Evolutionary conservation across 2,888 invertebrate species (phyloP), one percentile per base, ranked within the genome.

Genomic region (Cephus sareptanus): DNA sequence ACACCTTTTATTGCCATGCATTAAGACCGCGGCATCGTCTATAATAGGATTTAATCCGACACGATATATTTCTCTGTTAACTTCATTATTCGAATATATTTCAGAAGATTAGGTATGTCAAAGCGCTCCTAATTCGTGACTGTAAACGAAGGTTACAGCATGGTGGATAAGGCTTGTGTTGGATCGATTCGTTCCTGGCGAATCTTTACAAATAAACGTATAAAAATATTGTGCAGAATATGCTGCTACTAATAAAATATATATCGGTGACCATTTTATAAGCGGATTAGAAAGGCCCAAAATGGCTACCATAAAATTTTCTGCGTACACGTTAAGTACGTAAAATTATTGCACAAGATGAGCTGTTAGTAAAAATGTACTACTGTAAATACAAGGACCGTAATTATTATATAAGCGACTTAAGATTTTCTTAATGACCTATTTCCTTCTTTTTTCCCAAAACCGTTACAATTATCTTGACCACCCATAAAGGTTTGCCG

Each of bases 51-150:
- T 82, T 84, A 84, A 84, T 83, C 79, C 83, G 77, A 78, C 74
- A 68, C 34, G 69, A 76, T 77, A 75, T 73, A 75, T 40, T 56
- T 77, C 71, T 76, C 77, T 40, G n/a, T 69, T 70, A 69, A 68
- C 76, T 74, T 84, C 82, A 76, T 85, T 85, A 83, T 81, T 83
- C 84, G 74, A 75, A 75, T 85, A 85, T 85, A 85, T 85, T 85
- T 85, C 71, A 84, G 74, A 68, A 85, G 85, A 85, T 85, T 85
- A 85, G 81, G 79, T 79, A 77, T 84, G 80, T 85, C 83, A 85
- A 83, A 85, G 69, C 73, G 77, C 71, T 71, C 71, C 33, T 71
- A 71, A 71, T 34, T 71, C 71, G 31, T 71, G 31, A 71, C 33
- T 71, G 33, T 71, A 71, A 71, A 31, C 33, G 33, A 34, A 71